Base-by-base conservation (phyloP, 2,113 vertebrate species). In the Osmerus eperlanus region DNA sequence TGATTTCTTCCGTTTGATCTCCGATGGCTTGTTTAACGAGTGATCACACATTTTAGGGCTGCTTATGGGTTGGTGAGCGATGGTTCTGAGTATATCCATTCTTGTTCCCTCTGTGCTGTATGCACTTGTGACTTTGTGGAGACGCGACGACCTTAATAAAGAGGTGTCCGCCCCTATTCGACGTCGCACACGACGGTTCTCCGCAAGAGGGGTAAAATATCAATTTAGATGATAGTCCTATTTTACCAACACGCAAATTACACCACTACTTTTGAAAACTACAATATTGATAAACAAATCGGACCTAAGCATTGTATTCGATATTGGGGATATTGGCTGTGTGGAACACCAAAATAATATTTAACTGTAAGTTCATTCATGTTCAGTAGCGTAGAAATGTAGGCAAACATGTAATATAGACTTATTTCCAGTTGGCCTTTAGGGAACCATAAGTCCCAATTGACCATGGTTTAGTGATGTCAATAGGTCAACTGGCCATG, bases 11-110 rank as follows among this genome's bases (percentile, higher is more conserved):
- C 90, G 85, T 58, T 88, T 86, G 3, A 83, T 76, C 63, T 93
- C 93, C 1, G 81, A 75, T 25, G 82, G 75, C 47, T 88, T 91
- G 81, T 89, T 82, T 68, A 81, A 72, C 0, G 79, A 79, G 77
- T 85, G 90, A 53, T 95, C 94, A 69, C 91, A 90, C 86, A 90
- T 88, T 81, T 92, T 94, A 67, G 77, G 69, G 67, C 78, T 53
- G 28, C 79, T 85, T 4, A 83, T 86, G 56, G 91, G 91, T 75
- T 92, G 92, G 65, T 91, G 88, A 18, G 92, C 88, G 75, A 94
- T 93, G 78, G 90, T 94, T 85, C 93, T 82, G 68, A 94, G 76
- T 73, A 95, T 80, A 19, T 94, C 93, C 93, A 94, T 95, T 0
- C 56, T 83, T 0, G 3, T 3, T 18, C 32, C 13, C 29, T 4